Base-by-base conservation (phyloP, 2,888 invertebrate species). In the Pteria penguin region DNA sequence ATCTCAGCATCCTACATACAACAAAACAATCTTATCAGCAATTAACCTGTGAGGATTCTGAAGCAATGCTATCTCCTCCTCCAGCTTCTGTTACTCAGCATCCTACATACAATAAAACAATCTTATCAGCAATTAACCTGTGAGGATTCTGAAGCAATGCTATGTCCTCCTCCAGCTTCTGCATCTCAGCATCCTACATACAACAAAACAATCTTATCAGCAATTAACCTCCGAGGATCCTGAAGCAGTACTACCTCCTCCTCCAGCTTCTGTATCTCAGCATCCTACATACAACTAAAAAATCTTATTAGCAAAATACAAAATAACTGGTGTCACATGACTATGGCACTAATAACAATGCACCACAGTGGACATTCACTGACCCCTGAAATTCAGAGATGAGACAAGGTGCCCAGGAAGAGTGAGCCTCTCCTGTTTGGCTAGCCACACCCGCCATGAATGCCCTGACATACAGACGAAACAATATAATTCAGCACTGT, bases 1-100 rank as follows among this genome's bases (percentile, higher is more conserved):
- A 89, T 86, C 76, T 88, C 89, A 5, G 83, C 80, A 65, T 89
- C 89, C 87, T 87, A 68, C 8, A 78, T n/a, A n/a, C n/a, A n/a
- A n/a, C n/a, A n/a, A 86, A 26, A 84, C 79, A 62, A 84, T 79
- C 29, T 86, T 86, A 77, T 82, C 84, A 29, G 84, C 84, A 11
- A 82, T 27, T 26, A 86, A 72, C 36, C 78, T 82, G 60, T 76
- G 66, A 5, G 87, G 87, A 52, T 88, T 82, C 65, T 87, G 82
- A 11, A 87, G 75, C 26, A 76, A 70, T 4, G 79, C 71, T 4
- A 87, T 78, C 62, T 87, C 87, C 52, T 83, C 76, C 69, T 87
- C 85, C 22, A 89, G 72, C 3, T 78, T 75, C 27, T 79, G 81
- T 32, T 88, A 86, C 76, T 88, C 89, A 5, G 83, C 80, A 63